A percentile compares a stretch with the other conserved stretches of the same genome.
phyloP scores from a whole-genome alignment of 2,113 vertebrate species.

The Macaca mulatta region DNA sequence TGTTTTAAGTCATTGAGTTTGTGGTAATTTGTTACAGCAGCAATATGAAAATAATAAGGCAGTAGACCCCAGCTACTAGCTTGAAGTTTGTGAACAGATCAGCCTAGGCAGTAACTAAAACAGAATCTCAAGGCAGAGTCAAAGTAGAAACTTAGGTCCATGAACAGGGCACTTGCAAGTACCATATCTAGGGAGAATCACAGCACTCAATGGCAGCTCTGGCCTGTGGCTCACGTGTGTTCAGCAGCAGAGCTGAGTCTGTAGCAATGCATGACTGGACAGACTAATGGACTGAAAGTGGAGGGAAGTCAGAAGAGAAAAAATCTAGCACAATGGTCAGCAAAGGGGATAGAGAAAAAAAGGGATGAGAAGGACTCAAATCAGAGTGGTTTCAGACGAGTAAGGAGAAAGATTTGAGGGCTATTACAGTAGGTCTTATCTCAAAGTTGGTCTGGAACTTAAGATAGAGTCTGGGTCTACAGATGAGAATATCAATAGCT shows the following conservation, averaged over 20 bases:
- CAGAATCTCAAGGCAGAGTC: background rate
- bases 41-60: background rate
- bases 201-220: background rate
- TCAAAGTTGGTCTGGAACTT: background rate
- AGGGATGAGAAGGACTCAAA: background rate
- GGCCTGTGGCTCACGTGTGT: background rate
- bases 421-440: background rate
- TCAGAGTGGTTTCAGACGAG: background rate
- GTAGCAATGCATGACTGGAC: background rate
- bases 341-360: background rate
- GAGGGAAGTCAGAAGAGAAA: background rate
- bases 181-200: too few relatives aligned
- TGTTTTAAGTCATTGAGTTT: background rate
- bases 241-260: background rate
- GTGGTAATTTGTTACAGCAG: background rate
- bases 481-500: background rate
- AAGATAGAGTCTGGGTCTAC: background rate
- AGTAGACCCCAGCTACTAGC: background rate
- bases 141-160: background rate
- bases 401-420: background rate
- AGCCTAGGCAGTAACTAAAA: background rate
- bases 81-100: background rate
- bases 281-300: background rate
- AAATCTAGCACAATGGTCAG: background rate
- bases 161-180: background rate